A percentile compares a stretch with the other conserved stretches of the same genome.
These are phyloP conservation scores for Coregonus ussuriensis DNA, from an alignment of 2,797 vertebrate species.

Conservation along the genomic window DNA sequence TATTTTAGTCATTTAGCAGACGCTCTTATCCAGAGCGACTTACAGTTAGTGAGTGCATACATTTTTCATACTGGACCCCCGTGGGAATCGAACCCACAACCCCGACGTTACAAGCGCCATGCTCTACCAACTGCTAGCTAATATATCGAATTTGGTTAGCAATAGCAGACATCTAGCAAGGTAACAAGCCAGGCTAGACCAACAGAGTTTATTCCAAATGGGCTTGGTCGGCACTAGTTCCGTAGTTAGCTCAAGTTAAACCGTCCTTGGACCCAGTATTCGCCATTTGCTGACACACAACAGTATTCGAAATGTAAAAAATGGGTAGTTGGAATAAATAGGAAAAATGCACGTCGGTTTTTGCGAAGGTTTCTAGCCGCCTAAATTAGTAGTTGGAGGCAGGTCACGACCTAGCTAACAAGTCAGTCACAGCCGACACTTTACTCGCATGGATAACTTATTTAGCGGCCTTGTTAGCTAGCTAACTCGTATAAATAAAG, in stretches of 20 bases:
- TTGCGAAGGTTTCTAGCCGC: background rate
- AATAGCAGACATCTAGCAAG: background rate
- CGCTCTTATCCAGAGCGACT: too few species aligned
- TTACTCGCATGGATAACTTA: too few species aligned
- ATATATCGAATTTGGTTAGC: background rate
- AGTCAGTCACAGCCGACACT: too few species aligned
- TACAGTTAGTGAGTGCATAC: too few species aligned
- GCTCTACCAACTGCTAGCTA: background rate
- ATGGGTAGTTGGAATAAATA: background rate
- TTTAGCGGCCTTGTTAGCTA: background rate
- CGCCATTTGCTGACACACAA: background rate
- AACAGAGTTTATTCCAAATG: background rate
- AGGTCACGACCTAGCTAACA: slow-evolving; percentile 7
- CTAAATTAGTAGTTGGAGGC: background rate
- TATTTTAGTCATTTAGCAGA: too few species aligned
- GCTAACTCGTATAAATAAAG: background rate
- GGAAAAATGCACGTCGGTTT: background rate
- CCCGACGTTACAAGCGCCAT: too few species aligned
- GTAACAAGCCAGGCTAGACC: background rate
- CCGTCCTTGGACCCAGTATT: background rate
- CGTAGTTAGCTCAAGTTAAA: background rate
- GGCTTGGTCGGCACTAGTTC: background rate
- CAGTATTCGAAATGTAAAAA: background rate
- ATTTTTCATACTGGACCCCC: too few species aligned
- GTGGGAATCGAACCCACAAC: too few species aligned